Conservation (phyloP, 2,888 invertebrate genomes). For the Rotaria sp. region DNA sequence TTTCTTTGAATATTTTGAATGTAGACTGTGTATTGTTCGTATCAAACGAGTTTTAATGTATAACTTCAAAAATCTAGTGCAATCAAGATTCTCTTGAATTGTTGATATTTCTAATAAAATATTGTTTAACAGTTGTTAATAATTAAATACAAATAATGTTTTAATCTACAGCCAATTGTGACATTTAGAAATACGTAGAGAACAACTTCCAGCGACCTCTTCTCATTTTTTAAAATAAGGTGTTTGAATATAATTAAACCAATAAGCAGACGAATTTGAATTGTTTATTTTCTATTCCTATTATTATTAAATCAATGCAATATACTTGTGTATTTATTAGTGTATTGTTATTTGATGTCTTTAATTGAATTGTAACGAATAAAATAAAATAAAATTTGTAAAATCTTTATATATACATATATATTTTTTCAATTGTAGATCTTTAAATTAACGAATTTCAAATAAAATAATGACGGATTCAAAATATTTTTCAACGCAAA, state of each 20-base stretch:
- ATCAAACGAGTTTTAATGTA: too few species aligned
- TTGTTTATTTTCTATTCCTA: background rate
- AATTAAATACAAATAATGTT: too few species aligned
- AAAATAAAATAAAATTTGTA: too few species aligned
- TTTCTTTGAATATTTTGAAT: too few species aligned
- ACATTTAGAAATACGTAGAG: background rate
- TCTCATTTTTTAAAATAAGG: background rate
- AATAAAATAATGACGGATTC: constrained; percentile 79
- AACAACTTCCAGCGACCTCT: background rate
- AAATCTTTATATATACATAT: too few species aligned
- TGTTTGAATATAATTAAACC: background rate
- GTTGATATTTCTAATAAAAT: too few species aligned
- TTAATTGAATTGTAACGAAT: background rate
- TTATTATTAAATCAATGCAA: background rate
- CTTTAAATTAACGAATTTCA: background rate
- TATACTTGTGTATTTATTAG: background rate
- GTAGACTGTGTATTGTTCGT: too few species aligned
- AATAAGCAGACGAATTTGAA: background rate
- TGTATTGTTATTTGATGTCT: background rate
- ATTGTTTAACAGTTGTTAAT: too few species aligned
- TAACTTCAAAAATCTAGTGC: too few species aligned
- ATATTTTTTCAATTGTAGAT: background rate
- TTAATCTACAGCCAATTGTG: too few species aligned
- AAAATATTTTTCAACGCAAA: constrained; percentile 98
- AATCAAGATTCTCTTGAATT: too few species aligned